These are phyloP conservation scores for Chromobotia macracanthus DNA, from an alignment of 2,797 vertebrate genomes.

Conservation along the genomic window DNA sequence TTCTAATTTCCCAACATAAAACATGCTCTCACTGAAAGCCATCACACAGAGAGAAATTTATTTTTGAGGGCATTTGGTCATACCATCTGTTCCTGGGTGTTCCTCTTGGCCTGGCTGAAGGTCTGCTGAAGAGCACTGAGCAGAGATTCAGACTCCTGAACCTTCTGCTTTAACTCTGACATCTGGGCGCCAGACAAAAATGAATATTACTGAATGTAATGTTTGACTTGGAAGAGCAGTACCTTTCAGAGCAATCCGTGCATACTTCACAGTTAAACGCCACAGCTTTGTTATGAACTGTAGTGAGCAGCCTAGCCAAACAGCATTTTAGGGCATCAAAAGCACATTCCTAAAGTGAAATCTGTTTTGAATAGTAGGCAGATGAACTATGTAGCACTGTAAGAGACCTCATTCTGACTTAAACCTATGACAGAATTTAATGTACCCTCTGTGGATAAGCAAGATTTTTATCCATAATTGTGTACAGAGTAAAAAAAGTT, in stretches of 20 bases:
- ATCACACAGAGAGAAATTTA: neutral
- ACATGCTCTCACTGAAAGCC: neutral
- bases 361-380: no score
- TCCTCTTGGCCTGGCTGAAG: slow-evolving; percentile 89
- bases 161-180: slow-evolving; percentile 83
- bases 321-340: neutral
- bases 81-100: slow-evolving; percentile 96
- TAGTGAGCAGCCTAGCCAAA: no score
- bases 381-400: no score
- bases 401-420: no score
- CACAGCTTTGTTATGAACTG: neutral
- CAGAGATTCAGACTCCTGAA: slow-evolving; percentile 87
- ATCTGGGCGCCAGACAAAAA: no score
- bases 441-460: no score
- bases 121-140: slow-evolving; percentile 86
- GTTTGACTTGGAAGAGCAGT: neutral
- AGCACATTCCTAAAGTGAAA: neutral
- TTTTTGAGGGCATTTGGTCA: slow-evolving; percentile 1
- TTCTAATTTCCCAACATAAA: no score
- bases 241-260: slow-evolving; percentile 4
- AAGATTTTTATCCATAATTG: no score
- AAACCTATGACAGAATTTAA: no score
- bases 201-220: neutral
- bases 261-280: slow-evolving; percentile 5
- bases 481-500: no score